Conservation (phyloP, 2,797 vertebrate species). For the Adrianichthys oophorus region DNA sequence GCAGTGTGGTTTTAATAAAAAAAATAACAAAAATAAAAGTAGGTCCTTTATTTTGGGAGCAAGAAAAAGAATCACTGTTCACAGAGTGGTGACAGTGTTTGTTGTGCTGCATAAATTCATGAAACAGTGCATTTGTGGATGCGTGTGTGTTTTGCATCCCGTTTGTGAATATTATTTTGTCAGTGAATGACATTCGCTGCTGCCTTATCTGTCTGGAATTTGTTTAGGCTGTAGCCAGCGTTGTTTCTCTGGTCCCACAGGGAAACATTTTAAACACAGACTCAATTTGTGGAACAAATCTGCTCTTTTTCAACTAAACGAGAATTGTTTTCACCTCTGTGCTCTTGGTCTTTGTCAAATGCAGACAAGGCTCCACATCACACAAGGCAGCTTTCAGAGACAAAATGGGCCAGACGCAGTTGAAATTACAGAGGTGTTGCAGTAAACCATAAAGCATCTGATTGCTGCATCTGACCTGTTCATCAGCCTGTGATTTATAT, state of each 20-base stretch:
- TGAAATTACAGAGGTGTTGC: conserved; percentile 16
- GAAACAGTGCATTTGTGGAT: neutral
- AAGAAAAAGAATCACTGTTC: neutral
- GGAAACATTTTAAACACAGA: conserved; percentile 41
- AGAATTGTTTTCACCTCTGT: conserved; percentile 21
- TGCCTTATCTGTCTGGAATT: conserved; percentile 56
- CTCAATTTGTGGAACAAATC: conserved; percentile 48
- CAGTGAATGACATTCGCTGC: conserved; percentile 33
- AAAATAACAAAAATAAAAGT: neutral
- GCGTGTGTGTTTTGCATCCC: neutral
- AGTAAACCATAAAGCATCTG: conserved; percentile 5
- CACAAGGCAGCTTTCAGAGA: conserved; percentile 3
- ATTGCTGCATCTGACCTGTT: conserved; percentile 20
- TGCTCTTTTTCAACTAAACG: conserved; percentile 42
- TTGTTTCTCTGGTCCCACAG: conserved; percentile 30
- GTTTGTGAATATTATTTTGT: conserved; percentile 15
- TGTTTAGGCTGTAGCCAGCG: conserved; percentile 56
- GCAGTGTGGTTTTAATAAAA: neutral
- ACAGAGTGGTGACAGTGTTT: neutral
- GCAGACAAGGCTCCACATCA: conserved; percentile 24
- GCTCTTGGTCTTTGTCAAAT: conserved; percentile 32
- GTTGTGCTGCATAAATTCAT: neutral
- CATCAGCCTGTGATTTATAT: conserved; percentile 4
- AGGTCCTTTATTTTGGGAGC: neutral
- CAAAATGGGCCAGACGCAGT: conserved; percentile 3